These are phyloP conservation scores for Barypeithes pellucidus DNA, from an alignment of 2,888 invertebrate species.

Conservation along the genomic window DNA sequence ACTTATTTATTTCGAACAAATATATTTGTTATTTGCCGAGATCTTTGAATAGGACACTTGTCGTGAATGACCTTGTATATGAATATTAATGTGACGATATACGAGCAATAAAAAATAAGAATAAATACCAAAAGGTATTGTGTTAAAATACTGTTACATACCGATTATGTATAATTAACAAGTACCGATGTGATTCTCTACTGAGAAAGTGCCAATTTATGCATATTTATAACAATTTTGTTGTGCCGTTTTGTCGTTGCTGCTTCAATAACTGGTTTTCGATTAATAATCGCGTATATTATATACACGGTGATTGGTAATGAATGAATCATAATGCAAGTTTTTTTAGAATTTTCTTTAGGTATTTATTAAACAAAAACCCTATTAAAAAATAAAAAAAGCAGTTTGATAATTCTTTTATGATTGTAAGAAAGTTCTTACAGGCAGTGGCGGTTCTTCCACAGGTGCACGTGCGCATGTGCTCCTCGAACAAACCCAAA, in stretches of 20 bases:
- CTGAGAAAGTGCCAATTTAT: conserved; percentile 41
- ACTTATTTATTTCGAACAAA: too few species aligned
- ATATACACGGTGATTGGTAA: conserved; percentile 13
- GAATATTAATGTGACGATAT: conserved; percentile 8
- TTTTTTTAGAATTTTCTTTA: neutral
- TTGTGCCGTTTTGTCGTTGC: conserved; percentile 38
- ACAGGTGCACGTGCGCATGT: too few species aligned
- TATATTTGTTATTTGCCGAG: too few species aligned
- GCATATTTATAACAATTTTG: conserved; percentile 50
- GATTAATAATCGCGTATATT: conserved; percentile 35
- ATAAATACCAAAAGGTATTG: conserved; percentile 22
- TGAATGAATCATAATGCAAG: neutral
- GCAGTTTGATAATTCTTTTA: too few species aligned
- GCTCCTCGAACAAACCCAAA: too few species aligned
- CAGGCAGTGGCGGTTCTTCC: too few species aligned
- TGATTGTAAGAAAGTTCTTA: too few species aligned
- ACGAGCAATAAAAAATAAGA: conserved; percentile 13
- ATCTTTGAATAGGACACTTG: too few species aligned
- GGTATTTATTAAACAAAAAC: too few species aligned
- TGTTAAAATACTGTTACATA: conserved; percentile 42
- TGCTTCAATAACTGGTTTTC: conserved; percentile 36
- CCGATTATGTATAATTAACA: conserved; percentile 47
- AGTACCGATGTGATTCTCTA: conserved; percentile 44
- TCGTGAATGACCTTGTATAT: too few species aligned
- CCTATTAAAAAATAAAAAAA: neutral